Evolutionary conservation across 2,797 vertebrate genomes (phyloP), one percentile per base, ranked within the genome.

Genomic region (Periophthalmus magnuspinnatus): DNA sequence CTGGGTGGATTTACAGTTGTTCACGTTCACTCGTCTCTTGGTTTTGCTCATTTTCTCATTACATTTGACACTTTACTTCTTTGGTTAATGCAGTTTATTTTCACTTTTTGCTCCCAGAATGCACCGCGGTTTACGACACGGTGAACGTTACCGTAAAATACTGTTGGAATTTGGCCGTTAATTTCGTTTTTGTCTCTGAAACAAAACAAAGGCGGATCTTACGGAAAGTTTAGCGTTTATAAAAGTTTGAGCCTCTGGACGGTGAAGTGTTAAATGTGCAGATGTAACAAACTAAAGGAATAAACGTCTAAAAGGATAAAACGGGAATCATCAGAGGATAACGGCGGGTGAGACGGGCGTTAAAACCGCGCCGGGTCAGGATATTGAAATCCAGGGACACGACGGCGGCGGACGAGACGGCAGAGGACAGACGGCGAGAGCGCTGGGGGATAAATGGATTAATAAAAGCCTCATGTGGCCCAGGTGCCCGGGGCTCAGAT

Each of bases 371-470:
- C 62, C 4, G 33, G 78, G 78, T 83, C 69, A 70, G 64, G 70
- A 82, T 82, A 85, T 82, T 65, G 74, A 81, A 84, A 86, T 87
- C 71, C 71, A 79, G 22, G 77, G 81, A 84, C 82, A 76, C 77
- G 76, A 80, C 75, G 68, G 68, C 72, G 86, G 72, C 62, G 64
- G 76, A 74, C 33, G 64, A 74, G 81, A 82, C 79, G 71, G 75
- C 73, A 68, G 79, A 72, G 74, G 77, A 82, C 74, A 78, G 77
- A 77, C 16, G 24, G 62, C 75, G 68, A 76, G 77, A 84, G 74
- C 50, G 72, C 72, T 69, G 48, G 70, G 71, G 28, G 81, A 82
- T 81, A 80, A 81, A 81, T 85, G 80, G 83, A 86, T 86, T 82
- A 84, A 89, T 86, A 84, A 84, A 79, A 77, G 75, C 72, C 61